Conservation (phyloP, 1,140 invertebrate genomes). For the Apis cerana region DNA sequence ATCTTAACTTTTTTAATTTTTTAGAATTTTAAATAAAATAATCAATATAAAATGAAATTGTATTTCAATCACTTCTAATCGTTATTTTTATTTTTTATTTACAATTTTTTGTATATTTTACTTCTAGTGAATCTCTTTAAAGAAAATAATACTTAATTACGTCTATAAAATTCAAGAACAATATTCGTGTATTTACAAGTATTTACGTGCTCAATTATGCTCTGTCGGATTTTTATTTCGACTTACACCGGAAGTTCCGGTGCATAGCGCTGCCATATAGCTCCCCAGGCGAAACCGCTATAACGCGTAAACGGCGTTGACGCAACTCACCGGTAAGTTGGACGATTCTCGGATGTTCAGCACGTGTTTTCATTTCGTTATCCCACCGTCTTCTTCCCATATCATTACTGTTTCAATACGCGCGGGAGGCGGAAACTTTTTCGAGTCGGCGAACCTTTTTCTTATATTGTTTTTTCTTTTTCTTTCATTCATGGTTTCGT, state of each 20-base stretch:
- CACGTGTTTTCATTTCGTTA: slow-evolving; percentile 64
- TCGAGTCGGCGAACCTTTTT: slow-evolving; percentile 10
- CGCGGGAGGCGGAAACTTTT: slow-evolving; percentile 51
- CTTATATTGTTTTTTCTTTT: slow-evolving; percentile 13
- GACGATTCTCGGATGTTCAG: slow-evolving; percentile 42
- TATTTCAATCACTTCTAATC: no score
- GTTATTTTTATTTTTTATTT: no score
- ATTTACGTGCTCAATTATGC: slow-evolving; percentile 24
- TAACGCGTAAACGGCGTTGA: slow-evolving; percentile 53
- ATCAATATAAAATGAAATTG: no score
- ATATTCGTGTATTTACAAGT: slow-evolving; percentile 13
- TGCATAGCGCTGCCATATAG: slow-evolving; percentile 9
- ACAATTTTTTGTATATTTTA: no score
- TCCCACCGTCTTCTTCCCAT: slow-evolving; percentile 46
- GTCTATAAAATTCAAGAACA: not conserved
- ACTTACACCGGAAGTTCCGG: slow-evolving; percentile 7
- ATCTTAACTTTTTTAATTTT: no score
- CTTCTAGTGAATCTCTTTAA: no score
- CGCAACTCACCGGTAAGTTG: slow-evolving; percentile 44
- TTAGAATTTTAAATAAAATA: no score
- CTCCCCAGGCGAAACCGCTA: slow-evolving; percentile 37
- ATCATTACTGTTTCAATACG: slow-evolving; percentile 66
- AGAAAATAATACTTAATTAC: not conserved
- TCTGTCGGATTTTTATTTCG: slow-evolving; percentile 28
- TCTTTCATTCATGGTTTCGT: slow-evolving; percentile 1